phyloP scores from a whole-genome alignment of 2,888 invertebrate species.

The Strigamia maritima region DNA sequence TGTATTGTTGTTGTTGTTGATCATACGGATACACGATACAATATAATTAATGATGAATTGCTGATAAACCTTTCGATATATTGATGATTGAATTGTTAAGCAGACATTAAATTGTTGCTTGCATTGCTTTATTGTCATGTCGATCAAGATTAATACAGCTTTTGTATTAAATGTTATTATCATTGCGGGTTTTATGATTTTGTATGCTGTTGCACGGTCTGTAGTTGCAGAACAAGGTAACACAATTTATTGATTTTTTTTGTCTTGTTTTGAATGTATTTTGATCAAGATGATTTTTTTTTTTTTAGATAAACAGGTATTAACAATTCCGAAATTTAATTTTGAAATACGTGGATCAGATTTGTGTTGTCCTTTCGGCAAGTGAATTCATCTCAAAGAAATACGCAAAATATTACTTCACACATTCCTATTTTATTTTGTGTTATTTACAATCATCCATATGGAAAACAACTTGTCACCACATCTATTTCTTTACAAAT shows the following conservation, averaged over 20 bases:
- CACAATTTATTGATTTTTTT: no score
- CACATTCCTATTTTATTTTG: slow-evolving; percentile 19
- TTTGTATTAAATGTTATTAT: background rate
- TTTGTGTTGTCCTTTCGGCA: background rate
- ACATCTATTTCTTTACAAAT: slow-evolving; percentile 23
- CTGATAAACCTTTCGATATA: background rate
- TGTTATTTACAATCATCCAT: slow-evolving; percentile 19
- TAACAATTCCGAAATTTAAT: background rate
- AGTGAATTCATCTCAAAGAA: background rate
- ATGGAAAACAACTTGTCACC: slow-evolving; percentile 23
- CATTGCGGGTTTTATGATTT: background rate
- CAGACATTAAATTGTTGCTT: background rate
- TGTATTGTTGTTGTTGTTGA: no score
- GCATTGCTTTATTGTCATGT: background rate
- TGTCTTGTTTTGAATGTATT: no score
- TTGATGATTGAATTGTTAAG: background rate
- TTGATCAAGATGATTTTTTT: no score
- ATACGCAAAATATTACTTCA: background rate
- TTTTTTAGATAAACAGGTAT: no score
- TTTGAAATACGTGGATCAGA: background rate
- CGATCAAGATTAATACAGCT: background rate
- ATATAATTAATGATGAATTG: no score
- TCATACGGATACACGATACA: no score
- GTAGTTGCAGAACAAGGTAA: background rate
- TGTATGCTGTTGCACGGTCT: background rate